phyloP scores from a whole-genome alignment of 2,113 vertebrate genomes.

The Corydoras sp. region DNA sequence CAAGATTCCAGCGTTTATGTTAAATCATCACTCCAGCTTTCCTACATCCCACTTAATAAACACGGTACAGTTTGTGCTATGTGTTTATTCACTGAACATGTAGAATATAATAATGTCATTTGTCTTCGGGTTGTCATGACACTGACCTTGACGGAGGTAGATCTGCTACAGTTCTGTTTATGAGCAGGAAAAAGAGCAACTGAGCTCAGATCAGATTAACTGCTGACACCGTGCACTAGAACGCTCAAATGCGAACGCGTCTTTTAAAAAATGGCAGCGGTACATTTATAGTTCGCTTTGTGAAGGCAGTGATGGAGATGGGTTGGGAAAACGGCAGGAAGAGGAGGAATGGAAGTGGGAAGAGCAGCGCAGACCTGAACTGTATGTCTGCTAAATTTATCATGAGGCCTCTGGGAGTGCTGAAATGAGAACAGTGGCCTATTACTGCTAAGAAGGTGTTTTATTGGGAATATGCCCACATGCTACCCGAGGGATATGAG shows the following conservation, averaged over 20 bases:
- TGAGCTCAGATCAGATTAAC: too few species aligned
- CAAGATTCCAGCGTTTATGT: neutral
- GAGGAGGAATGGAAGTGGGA: slow-evolving; percentile 19
- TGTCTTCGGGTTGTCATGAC: slow-evolving; percentile 7
- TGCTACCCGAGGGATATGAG: slow-evolving; percentile 66
- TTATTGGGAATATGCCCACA: slow-evolving; percentile 79
- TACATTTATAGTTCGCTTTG: too few species aligned
- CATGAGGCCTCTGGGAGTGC: slow-evolving; percentile 79
- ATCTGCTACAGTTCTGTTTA: neutral
- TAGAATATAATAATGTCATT: slow-evolving; percentile 17
- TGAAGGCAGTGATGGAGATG: slow-evolving; percentile 3
- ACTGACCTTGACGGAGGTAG: slow-evolving; percentile 6
- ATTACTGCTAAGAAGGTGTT: slow-evolving; percentile 89
- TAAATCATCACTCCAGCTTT: neutral
- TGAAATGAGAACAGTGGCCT: slow-evolving; percentile 86
- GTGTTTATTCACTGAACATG: slow-evolving; percentile 21
- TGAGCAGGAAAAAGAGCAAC: neutral
- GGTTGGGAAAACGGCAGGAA: slow-evolving; percentile 1
- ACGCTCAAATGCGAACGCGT: too few species aligned
- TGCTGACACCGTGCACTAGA: too few species aligned
- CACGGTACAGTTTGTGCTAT: neutral
- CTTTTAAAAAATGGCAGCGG: too few species aligned
- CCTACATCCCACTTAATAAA: neutral
- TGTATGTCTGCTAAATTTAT: slow-evolving; percentile 83
- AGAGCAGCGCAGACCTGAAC: slow-evolving; percentile 64